Evolutionary conservation across 2,888 invertebrate genomes (phyloP).

Genomic region (Mechanitis mazaeus): DNA sequence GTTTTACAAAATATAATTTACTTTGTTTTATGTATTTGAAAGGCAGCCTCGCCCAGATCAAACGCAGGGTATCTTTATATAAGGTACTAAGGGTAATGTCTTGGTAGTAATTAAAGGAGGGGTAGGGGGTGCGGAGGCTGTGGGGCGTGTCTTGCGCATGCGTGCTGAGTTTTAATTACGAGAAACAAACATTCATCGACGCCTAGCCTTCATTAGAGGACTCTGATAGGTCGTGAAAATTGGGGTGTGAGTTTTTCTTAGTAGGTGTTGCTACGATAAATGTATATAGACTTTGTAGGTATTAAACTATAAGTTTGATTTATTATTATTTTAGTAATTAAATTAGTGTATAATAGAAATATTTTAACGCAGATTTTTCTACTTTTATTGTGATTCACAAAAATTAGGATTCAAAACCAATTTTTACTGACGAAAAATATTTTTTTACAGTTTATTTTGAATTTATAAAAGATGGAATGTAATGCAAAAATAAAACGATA

Average conservation of each 20-base stretch:
- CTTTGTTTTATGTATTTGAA: too few relatives aligned
- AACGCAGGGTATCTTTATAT: slow-evolving; percentile 42
- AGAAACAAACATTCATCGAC: slow-evolving; percentile 67
- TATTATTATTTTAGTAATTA: too few relatives aligned
- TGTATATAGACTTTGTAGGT: slow-evolving; percentile 4
- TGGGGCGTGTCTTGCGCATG: slow-evolving; percentile 73
- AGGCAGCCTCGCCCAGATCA: slow-evolving; percentile 13
- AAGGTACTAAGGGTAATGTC: slow-evolving; percentile 71
- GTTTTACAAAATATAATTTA: too few relatives aligned
- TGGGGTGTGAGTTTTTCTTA: slow-evolving; percentile 26
- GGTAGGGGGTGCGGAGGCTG: slow-evolving; percentile 58
- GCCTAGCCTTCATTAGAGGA: slow-evolving; percentile 65
- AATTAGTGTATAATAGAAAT: too few relatives aligned
- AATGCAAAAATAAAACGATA: background rate
- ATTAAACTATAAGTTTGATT: slow-evolving; percentile 6
- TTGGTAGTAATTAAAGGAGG: slow-evolving; percentile 68
- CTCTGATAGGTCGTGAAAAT: slow-evolving; percentile 34
- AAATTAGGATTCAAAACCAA: too few relatives aligned
- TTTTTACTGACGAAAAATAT: too few relatives aligned
- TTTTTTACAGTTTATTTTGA: too few relatives aligned
- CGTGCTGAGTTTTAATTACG: slow-evolving; percentile 66
- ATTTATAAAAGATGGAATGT: too few relatives aligned
- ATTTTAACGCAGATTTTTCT: too few relatives aligned
- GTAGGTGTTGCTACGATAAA: slow-evolving; percentile 27
- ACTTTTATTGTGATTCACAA: too few relatives aligned